phyloP scores from a whole-genome alignment of 2,113 vertebrate genomes.

The Ailuropoda melanoleuca region DNA sequence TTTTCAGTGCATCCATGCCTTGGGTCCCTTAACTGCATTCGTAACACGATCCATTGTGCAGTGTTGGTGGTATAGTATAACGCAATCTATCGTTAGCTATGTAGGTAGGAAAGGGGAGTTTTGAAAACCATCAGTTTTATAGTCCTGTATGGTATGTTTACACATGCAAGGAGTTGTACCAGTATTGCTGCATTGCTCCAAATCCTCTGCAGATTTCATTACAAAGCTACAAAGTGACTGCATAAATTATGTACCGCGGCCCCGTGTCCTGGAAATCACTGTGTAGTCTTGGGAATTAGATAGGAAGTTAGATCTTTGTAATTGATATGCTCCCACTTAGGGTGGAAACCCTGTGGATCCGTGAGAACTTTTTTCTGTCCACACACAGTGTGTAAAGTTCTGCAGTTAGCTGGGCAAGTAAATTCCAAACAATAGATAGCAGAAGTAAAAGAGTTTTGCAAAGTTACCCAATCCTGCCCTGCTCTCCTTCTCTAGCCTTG shows the following conservation, averaged over 20 bases:
- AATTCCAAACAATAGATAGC: background rate
- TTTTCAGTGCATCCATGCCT: background rate
- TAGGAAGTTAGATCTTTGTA: slow-evolving; percentile 54
- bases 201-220: slow-evolving; percentile 65
- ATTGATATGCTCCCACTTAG: slow-evolving; percentile 40
- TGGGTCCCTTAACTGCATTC: background rate
- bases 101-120: background rate
- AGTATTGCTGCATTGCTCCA: background rate
- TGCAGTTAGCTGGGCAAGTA: background rate
- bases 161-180: background rate
- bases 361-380: background rate
- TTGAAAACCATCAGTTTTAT: background rate
- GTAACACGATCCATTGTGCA: background rate
- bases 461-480: background rate
- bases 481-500: background rate
- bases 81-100: background rate
- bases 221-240: slow-evolving; percentile 62
- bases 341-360: background rate
- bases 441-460: background rate
- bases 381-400: background rate
- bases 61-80: background rate
- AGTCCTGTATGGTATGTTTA: background rate
- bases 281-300: slow-evolving; percentile 63
- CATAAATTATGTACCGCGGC: slow-evolving; percentile 70
- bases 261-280: slow-evolving; percentile 67